A percentile compares a stretch with the other conserved stretches of the same genome.
phyloP scores from a whole-genome alignment of 2,797 vertebrate species.

The Mionectes olivaceus region DNA sequence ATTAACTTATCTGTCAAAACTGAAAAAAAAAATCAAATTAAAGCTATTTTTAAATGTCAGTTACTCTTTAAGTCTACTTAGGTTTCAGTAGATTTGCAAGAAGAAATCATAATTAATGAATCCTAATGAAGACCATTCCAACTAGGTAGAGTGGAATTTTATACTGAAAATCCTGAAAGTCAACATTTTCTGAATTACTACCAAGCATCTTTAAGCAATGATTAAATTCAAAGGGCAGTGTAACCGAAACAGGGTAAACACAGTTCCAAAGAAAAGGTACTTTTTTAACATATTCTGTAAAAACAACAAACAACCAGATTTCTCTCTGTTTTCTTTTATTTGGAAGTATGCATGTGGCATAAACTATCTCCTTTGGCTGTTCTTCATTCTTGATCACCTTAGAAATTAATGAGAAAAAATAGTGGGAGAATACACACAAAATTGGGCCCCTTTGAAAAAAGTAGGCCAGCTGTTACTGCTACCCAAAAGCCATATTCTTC shows the following conservation, averaged over 20 bases:
- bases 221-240: not conserved
- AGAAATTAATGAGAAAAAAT: not conserved
- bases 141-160: not conserved
- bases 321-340: not conserved
- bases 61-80: not conserved
- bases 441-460: not conserved
- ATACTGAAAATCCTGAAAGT: not conserved
- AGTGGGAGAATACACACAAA: not conserved
- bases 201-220: not conserved
- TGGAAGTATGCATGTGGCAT: not conserved
- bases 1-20: not conserved
- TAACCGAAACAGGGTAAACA: not conserved
- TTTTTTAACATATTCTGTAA: not conserved
- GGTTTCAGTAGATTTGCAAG: not conserved
- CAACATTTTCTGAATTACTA: not conserved
- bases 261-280: not conserved
- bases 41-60: not conserved
- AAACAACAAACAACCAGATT: not conserved
- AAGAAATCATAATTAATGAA: not conserved
- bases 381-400: not conserved
- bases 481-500: not conserved
- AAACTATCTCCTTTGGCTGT: not conserved
- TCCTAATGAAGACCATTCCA: not conserved
- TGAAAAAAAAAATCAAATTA: conserved; percentile 2
- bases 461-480: not conserved